Conservation (phyloP, 1,140 invertebrate genomes). For the Aphis gossypii region DNA sequence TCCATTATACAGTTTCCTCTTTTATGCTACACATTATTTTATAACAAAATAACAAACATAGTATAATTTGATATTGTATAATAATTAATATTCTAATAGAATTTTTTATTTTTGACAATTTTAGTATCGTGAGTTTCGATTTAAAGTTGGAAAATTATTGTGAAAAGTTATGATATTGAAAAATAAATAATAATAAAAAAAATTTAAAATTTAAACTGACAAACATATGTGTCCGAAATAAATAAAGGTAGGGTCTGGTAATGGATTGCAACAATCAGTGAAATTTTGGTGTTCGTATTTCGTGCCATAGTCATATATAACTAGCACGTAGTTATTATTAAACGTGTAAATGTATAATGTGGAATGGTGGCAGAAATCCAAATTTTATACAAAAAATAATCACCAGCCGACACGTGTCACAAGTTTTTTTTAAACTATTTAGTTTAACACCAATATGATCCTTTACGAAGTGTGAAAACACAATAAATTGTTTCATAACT, state of each 20-base stretch:
- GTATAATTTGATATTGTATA: background rate
- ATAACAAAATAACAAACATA: background rate
- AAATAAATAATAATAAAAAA: background rate
- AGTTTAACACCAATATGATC: background rate
- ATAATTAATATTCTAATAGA: background rate
- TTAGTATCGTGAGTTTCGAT: background rate
- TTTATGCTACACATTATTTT: background rate
- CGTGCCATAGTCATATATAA: background rate
- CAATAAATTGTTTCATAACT: background rate
- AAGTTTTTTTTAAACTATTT: background rate
- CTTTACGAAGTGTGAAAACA: background rate
- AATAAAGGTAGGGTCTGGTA: background rate
- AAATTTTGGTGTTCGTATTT: constrained; percentile 5
- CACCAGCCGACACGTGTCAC: constrained; percentile 4
- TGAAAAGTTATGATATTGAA: background rate
- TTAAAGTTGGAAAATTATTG: background rate
- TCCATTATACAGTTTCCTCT: background rate
- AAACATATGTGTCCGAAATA: background rate
- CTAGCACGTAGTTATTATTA: constrained; percentile 41
- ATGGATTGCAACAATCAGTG: background rate
- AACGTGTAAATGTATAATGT: constrained; percentile 28
- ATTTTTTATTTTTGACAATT: background rate
- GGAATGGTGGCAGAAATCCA: constrained; percentile 40
- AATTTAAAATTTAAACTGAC: background rate
- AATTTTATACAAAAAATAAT: constrained; percentile 31